phyloP scores from a whole-genome alignment of 2,113 vertebrate genomes.

The Psophia crepitans region DNA sequence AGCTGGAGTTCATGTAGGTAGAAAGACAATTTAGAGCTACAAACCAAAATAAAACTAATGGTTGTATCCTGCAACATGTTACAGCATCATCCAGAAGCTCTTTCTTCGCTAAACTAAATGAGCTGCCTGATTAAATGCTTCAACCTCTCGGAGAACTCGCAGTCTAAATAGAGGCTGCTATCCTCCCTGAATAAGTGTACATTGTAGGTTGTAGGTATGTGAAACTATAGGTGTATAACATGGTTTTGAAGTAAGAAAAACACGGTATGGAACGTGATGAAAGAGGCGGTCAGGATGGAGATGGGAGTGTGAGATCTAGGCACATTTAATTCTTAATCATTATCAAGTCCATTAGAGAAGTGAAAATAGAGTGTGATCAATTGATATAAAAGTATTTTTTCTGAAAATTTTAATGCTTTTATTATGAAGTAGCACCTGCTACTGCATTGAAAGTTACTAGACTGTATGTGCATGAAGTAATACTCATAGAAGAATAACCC shows the following conservation, averaged over 20 bases:
- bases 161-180: not conserved
- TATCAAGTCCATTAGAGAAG: not conserved
- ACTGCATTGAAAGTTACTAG: not conserved
- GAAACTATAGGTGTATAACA: not conserved
- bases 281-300: not conserved
- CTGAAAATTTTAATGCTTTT: not conserved
- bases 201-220: not conserved
- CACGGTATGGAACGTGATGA: not conserved
- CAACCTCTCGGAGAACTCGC: not conserved
- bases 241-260: not conserved
- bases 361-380: not conserved
- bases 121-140: not conserved
- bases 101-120: not conserved
- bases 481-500: conserved; percentile 24
- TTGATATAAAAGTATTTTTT: not conserved
- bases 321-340: conserved; percentile 18
- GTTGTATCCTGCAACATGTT: not conserved
- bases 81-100: not conserved
- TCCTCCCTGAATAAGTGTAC: not conserved
- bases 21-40: not conserved
- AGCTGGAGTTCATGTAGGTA: not conserved
- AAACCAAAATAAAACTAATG: not conserved
- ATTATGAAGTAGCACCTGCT: conserved; percentile 24
- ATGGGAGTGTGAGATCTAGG: not conserved
- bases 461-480: not conserved